Evolutionary conservation across 2,797 vertebrate genomes (phyloP).

Genomic region (Chiroxiphia lanceolata): DNA sequence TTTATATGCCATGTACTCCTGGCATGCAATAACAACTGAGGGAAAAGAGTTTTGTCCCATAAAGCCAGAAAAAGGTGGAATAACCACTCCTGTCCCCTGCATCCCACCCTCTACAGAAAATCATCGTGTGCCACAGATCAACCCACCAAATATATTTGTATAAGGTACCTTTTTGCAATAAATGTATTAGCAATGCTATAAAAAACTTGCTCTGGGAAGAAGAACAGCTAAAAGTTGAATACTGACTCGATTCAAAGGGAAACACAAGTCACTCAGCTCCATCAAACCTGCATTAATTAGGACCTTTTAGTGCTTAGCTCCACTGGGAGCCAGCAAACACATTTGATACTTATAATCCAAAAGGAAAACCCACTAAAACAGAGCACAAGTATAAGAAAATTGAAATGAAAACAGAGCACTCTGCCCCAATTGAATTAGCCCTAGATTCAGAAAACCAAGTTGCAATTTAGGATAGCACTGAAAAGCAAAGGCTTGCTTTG

Average conservation of each 20-base stretch:
- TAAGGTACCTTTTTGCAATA: neutral
- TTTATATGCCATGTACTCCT: neutral
- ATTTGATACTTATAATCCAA: neutral
- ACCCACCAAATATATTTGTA: neutral
- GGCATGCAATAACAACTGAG: neutral
- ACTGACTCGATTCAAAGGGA: neutral
- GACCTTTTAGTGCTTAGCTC: neutral
- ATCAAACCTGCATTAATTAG: slow-evolving; percentile 30
- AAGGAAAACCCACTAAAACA: neutral
- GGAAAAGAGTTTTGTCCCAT: neutral
- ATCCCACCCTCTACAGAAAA: neutral
- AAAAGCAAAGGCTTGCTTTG: neutral
- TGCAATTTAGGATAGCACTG: neutral
- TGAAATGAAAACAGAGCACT: neutral
- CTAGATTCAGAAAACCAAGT: neutral
- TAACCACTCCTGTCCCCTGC: neutral
- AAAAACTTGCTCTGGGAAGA: neutral
- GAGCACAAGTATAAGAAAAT: neutral
- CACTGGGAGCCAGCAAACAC: neutral
- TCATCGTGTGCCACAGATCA: neutral
- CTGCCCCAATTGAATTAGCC: neutral
- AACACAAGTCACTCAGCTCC: neutral
- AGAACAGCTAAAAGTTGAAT: neutral
- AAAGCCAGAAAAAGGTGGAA: neutral
- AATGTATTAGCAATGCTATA: neutral